phyloP scores from a whole-genome alignment of 2,797 vertebrate genomes.

The Spea hammondii region DNA sequence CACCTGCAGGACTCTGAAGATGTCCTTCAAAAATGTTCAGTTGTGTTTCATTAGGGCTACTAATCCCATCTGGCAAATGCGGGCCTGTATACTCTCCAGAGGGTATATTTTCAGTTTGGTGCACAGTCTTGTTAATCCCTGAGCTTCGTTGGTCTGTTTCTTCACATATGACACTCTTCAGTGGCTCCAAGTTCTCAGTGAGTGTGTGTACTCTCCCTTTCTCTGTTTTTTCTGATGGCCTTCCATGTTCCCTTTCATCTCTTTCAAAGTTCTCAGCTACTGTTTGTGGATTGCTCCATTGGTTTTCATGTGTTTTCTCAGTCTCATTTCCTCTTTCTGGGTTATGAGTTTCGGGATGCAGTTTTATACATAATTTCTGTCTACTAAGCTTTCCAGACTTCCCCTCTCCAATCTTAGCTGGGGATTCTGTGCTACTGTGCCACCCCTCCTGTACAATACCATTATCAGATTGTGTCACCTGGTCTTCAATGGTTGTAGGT shows the following conservation, averaged over 20 bases:
- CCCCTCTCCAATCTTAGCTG: no score
- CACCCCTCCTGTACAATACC: not conserved
- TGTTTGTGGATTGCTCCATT: not conserved
- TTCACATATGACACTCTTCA: not conserved
- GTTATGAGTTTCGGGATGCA: not conserved
- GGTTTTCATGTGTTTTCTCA: not conserved
- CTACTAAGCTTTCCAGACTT: not conserved
- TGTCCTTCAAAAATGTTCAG: not conserved
- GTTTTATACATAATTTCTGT: not conserved
- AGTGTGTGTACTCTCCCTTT: not conserved
- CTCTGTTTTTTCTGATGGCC: not conserved
- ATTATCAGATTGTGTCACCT: not conserved
- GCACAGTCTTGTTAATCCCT: not conserved
- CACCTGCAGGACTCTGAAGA: not conserved
- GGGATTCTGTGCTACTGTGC: not conserved
- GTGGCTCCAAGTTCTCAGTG: not conserved
- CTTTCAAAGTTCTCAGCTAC: not conserved
- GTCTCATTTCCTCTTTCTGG: not conserved
- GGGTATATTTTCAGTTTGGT: not conserved
- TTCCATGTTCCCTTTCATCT: not conserved
- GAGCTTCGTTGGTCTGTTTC: no score
- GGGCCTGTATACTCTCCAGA: not conserved
- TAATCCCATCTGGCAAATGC: not conserved
- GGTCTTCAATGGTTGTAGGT: not conserved
- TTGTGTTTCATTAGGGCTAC: not conserved